These are phyloP conservation scores for Acanthopagrus latus DNA, from an alignment of 2,797 vertebrate species.

Conservation along the genomic window DNA sequence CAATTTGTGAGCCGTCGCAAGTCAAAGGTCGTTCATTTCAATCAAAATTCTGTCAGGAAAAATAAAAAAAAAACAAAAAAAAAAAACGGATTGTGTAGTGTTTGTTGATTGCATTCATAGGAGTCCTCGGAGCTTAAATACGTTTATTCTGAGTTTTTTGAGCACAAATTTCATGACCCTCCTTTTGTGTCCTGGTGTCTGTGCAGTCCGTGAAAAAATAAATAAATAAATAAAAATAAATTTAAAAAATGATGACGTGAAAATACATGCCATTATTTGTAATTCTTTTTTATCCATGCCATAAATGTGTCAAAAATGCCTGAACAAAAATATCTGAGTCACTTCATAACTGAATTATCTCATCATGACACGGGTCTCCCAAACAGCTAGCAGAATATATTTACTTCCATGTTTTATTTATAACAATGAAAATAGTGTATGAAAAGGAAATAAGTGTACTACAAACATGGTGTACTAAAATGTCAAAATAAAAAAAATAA, in stretches of 20 bases:
- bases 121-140: not conserved
- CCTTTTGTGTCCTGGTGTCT: not conserved
- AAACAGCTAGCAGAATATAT: too few relatives aligned
- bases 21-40: constrained; percentile 39
- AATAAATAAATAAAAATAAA: too few relatives aligned
- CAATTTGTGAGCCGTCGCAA: constrained; percentile 10
- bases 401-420: too few relatives aligned
- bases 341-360: too few relatives aligned
- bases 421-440: too few relatives aligned
- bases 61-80: not conserved
- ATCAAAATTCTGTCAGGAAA: constrained; percentile 11
- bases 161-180: not conserved
- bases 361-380: too few relatives aligned
- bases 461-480: too few relatives aligned
- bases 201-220: not conserved
- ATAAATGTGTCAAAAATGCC: too few relatives aligned
- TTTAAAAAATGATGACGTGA: not conserved
- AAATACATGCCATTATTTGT: not conserved
- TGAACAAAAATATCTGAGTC: too few relatives aligned
- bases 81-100: not conserved
- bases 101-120: not conserved
- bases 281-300: not conserved
- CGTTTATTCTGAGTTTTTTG: constrained; percentile 1
- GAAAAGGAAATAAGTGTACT: too few relatives aligned
- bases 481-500: too few relatives aligned